Evolutionary conservation across 2,888 invertebrate species (phyloP), one percentile per base, ranked within the genome.

Genomic region (Graphium colonna): DNA sequence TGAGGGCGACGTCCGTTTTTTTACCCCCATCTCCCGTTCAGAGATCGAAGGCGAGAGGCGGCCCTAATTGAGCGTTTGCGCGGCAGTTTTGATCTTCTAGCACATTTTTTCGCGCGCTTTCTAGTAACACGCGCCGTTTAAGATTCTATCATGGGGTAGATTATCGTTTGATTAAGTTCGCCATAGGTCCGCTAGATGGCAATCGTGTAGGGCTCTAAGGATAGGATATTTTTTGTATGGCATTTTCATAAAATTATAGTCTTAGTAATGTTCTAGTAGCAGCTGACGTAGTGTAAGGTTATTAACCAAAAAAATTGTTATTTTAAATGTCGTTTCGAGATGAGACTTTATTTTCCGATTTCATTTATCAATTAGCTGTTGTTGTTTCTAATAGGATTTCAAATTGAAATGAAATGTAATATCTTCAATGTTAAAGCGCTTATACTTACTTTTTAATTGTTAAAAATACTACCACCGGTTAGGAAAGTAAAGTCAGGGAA

Each of bases 51-150:
- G 77, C 79, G 77, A 77, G 66, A 62, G 58, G 49, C 62, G 61
- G 64, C 67, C 71, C 77, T 80, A 80, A 79, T 79, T 79, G 52
- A 28, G n/a, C 47, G 77, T 73, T 62, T 33, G 59, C 51, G 74
- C 79, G 79, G 79, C 65, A 66, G 71, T 73, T 79, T 73, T 79
- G 75, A 79, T 73, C 59, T 60, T 68, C 10, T 26, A 42, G 43
- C 48, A n/a, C 48, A n/a, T 46, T 52, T 52, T 47, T 28, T 42
- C 68, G 69, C 72, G 31, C 40, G 51, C 39, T 49, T 77, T 74
- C 60, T 63, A 58, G 56, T 57, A 62, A 65, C 62, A 57, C 60
- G 58, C 31, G 49, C 49, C 40, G 45, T 49, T 54, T 54, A 53
- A 49, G 40, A 54, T 44, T 40, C 49, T 49, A 49, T 54, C 40